phyloP scores from a whole-genome alignment of 1,140 invertebrate genomes.

The Homarus americanus region DNA sequence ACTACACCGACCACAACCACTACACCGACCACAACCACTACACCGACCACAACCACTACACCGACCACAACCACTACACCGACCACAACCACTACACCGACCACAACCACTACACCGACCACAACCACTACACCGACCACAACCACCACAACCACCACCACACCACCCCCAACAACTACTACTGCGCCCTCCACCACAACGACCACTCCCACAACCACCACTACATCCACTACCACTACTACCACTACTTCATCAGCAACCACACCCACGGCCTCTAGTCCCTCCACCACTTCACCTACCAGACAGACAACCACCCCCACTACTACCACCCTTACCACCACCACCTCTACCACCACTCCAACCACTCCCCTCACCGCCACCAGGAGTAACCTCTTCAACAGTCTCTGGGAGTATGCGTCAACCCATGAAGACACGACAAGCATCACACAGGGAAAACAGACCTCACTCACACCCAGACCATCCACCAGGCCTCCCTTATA shows the following conservation, averaged over 20 bases:
- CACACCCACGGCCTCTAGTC: background rate
- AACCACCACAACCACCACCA: background rate
- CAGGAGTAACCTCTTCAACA: background rate
- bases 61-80: background rate
- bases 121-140: background rate
- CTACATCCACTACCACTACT: background rate
- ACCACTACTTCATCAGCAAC: background rate
- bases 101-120: background rate
- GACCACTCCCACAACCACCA: background rate
- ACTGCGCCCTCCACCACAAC: background rate
- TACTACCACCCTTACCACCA: background rate
- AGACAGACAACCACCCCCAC: background rate
- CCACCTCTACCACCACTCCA: background rate
- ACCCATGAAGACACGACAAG: background rate
- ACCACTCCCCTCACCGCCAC: background rate
- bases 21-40: background rate
- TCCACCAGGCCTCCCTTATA: background rate
- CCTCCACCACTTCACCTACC: background rate
- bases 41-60: background rate
- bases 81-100: background rate
- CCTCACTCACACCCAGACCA: background rate
- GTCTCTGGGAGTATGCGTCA: background rate
- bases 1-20: background rate
- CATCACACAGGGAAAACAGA: background rate
- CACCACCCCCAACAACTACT: background rate